Percentiles rank a stretch among this genome's conserved stretches.
Evolutionary conservation across 2,888 invertebrate species (phyloP).

Genomic region (Cerceris rybyensis): DNA sequence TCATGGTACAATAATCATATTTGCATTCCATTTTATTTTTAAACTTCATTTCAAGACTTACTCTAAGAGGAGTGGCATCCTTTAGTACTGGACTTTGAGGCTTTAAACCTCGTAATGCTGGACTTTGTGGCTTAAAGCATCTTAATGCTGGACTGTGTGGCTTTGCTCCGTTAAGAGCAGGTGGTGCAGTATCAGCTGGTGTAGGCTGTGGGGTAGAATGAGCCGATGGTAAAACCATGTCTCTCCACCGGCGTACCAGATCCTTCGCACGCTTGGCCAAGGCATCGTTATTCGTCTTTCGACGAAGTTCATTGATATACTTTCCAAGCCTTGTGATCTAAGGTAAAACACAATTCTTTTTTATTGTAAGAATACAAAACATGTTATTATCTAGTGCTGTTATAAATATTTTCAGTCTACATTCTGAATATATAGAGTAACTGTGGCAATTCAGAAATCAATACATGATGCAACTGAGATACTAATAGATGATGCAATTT

Average conservation of each 20-base stretch:
- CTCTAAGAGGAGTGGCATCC: constrained; percentile 76
- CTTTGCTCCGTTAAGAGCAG: constrained; percentile 77
- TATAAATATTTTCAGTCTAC: no score
- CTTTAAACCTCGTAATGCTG: constrained; percentile 74
- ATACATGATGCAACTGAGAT: no score
- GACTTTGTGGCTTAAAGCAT: constrained; percentile 78
- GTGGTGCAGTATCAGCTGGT: constrained; percentile 76
- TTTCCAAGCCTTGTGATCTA: constrained; percentile 97
- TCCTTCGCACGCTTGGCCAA: constrained; percentile 95
- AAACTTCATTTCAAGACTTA: constrained; percentile 53
- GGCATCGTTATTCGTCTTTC: constrained; percentile 91
- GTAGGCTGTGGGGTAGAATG: constrained; percentile 76
- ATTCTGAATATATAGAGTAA: no score
- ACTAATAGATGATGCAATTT: no score
- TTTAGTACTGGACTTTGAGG: constrained; percentile 79
- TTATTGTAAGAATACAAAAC: background rate
- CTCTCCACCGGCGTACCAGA: constrained; percentile 95
- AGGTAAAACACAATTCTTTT: background rate
- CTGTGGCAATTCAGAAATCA: no score
- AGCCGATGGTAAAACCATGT: constrained; percentile 87
- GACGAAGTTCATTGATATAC: constrained; percentile 94
- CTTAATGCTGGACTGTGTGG: constrained; percentile 77
- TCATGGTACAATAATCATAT: background rate
- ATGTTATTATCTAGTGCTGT: no score
- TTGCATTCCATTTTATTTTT: background rate